These are phyloP conservation scores for Simalia tracyae DNA, from an alignment of 2,797 vertebrate species.

Conservation along the genomic window DNA sequence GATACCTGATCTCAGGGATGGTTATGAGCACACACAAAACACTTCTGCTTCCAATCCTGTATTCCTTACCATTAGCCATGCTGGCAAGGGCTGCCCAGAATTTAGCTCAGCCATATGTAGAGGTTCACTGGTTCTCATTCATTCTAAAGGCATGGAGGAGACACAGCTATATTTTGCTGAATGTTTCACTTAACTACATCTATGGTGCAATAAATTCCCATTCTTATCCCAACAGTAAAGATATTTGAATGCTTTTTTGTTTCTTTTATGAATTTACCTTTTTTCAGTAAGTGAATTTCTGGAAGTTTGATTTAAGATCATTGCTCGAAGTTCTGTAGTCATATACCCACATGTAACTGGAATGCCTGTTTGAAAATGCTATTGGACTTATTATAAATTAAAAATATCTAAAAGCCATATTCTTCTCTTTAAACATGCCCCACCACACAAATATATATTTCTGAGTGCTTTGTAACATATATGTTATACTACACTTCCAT, in stretches of 20 bases:
- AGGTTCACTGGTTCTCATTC: no score
- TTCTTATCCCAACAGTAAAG: neutral
- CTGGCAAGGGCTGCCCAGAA: no score
- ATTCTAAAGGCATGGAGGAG: no score
- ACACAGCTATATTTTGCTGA: no score
- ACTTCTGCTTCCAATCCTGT: no score
- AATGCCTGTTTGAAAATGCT: neutral
- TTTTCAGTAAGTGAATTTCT: neutral
- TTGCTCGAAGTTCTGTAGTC: neutral
- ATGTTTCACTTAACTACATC: neutral
- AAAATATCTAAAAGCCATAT: slow-evolving; percentile 3
- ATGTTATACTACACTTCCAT: slow-evolving; percentile 28
- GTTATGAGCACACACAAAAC: neutral
- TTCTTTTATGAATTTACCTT: neutral
- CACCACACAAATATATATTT: neutral
- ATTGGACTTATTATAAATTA: neutral
- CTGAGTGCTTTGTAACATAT: neutral
- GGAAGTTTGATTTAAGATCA: neutral
- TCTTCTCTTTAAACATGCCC: slow-evolving; percentile 18
- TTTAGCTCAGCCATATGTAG: no score
- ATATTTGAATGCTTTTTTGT: neutral
- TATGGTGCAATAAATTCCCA: neutral
- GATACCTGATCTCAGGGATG: neutral
- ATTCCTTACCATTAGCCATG: no score
- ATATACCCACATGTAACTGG: neutral